Percentiles rank a stretch among this genome's conserved stretches.
Evolutionary conservation across 1,140 invertebrate genomes (phyloP).

Genomic region (Trinorchestia longiramus): DNA sequence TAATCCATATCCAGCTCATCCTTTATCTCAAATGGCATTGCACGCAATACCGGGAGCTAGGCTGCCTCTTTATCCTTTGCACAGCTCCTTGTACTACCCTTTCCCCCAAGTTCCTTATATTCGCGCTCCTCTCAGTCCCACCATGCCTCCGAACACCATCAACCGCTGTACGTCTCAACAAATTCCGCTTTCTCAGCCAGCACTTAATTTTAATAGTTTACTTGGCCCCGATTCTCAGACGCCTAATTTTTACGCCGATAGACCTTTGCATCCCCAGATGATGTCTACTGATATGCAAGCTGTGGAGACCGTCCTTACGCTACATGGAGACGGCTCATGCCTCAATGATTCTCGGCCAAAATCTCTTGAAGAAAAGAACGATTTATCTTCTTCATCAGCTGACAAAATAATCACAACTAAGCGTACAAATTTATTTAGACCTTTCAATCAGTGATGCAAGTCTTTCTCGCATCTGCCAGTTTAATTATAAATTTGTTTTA

Average conservation of each 20-base stretch:
- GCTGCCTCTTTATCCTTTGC: not conserved
- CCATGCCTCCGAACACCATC: not conserved
- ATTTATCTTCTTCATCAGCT: not conserved
- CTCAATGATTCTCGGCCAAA: not conserved
- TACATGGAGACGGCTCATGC: not conserved
- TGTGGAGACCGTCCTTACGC: not conserved
- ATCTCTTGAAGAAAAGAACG: not conserved
- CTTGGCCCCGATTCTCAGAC: not conserved
- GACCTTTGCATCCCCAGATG: not conserved
- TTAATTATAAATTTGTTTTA: not conserved
- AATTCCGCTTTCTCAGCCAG: constrained; percentile 1
- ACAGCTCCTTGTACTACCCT: not conserved
- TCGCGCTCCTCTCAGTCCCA: not conserved
- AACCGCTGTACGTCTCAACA: not conserved
- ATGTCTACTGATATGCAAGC: not conserved
- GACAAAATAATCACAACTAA: not conserved
- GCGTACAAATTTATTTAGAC: not conserved
- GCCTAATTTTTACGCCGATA: not conserved
- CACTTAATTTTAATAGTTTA: not conserved
- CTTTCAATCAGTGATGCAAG: not conserved
- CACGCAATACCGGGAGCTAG: not conserved
- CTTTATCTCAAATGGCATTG: constrained; percentile 20
- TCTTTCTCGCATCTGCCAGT: not conserved
- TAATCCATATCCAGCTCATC: constrained; percentile 24
- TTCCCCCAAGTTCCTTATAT: not conserved